Base-by-base conservation (phyloP, 2,888 invertebrate species). In the Crepidodera aurea region DNA sequence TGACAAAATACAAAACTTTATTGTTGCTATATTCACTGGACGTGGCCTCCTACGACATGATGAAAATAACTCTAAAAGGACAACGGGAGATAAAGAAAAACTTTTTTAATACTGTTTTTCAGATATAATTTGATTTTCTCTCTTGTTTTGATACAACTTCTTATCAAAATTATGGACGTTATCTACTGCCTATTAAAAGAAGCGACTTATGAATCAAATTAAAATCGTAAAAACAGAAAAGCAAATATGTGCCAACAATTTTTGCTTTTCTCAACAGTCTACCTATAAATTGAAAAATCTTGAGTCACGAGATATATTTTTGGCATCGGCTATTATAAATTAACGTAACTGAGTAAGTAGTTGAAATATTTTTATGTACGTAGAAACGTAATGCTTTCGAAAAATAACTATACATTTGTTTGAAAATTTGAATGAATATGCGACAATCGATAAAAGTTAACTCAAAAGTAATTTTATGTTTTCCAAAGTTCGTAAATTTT, bases 231-330 rank as follows among this genome's bases (percentile, higher is more conserved):
- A 53, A 53, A 53, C 51, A 53, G 39, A 53, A 53, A 22, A 39
- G 25, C 22, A 16, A n/a, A 53, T 53, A 46, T 39, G 25, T 53
- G 51, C 51, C 51, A 53, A 53, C 25, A 53, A n/a, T 53, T 22
- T 53, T 51, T 37, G 54, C 25, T 44, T 27, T 29, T 55, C 54
- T 32, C 13, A 40, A 32, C 12, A 19, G 44, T 46, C 55, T 44
- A 55, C 55, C 46, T 55, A 55, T 55, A 55, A 55, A 55, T 7
- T 22, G 55, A 55, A 55, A 55, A 51, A 51, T 51, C 37, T 60
- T 60, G 60, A 60, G 44, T 60, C 60, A 60, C 60, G 53, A 29
- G 40, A 53, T 60, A 53, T 60, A 60, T 60, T 60, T 60, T 60
- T 46, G 42, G 60, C 18, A 19, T 51, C 18, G 10, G 40, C 40